Percentiles rank a stretch among this genome's conserved stretches.
Conservation (phyloP, 1,140 invertebrate species). For the Microvelia longipes region DNA sequence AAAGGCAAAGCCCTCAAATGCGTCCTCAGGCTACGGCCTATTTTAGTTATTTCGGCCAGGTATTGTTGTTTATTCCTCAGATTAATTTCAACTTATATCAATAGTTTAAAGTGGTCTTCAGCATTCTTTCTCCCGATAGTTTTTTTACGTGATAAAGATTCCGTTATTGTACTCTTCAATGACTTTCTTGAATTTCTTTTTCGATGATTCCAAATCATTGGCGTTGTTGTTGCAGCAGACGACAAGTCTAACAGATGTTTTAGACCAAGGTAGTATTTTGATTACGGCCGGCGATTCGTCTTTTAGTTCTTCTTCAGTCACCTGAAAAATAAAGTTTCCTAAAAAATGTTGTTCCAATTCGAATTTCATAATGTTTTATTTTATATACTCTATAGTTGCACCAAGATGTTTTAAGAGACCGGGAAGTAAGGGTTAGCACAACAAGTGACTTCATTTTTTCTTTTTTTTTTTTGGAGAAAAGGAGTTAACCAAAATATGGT, state of each 20-base stretch:
- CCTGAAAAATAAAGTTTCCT: constrained; percentile 22
- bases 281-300: constrained; percentile 35
- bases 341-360: not conserved
- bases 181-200: constrained; percentile 43
- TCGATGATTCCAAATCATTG: constrained; percentile 42
- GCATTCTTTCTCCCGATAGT: no score
- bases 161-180: constrained; percentile 33
- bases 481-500: no score
- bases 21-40: no score
- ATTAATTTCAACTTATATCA: no score
- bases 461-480: no score
- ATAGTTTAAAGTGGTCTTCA: no score
- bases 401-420: not conserved
- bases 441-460: no score
- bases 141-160: no score
- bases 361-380: not conserved
- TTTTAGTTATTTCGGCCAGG: no score
- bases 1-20: no score
- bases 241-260: constrained; percentile 42
- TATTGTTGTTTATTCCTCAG: no score
- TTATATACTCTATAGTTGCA: not conserved
- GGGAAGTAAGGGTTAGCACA: not conserved
- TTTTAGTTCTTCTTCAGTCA: constrained; percentile 38
- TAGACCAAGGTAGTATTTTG: constrained; percentile 37
- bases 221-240: constrained; percentile 48